These are phyloP conservation scores for Deladenus siricidicola DNA, from an alignment of 2,888 invertebrate genomes.

Conservation along the genomic window DNA sequence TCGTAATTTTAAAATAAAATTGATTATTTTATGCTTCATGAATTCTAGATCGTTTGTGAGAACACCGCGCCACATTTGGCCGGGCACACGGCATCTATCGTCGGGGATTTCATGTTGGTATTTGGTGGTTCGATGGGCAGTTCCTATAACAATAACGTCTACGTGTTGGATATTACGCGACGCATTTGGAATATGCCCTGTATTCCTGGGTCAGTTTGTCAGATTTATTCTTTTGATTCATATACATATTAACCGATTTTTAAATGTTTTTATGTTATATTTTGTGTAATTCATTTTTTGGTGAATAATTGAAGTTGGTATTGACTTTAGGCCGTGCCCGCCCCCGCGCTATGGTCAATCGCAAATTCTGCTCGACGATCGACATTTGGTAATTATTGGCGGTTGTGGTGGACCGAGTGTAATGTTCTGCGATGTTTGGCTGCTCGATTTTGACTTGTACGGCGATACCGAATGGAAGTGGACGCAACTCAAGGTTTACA, in stretches of 20 bases:
- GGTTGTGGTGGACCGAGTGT: slow-evolving; percentile 58
- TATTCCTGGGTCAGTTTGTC: slow-evolving; percentile 14
- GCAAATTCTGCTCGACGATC: slow-evolving; percentile 59
- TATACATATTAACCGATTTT: not conserved
- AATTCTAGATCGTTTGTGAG: slow-evolving; percentile 23
- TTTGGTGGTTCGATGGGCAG: slow-evolving; percentile 57
- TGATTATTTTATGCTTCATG: not conserved
- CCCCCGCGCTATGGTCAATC: slow-evolving; percentile 84
- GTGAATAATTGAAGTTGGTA: not conserved
- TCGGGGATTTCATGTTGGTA: slow-evolving; percentile 49
- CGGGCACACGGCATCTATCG: slow-evolving; percentile 80
- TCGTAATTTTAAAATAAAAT: not conserved
- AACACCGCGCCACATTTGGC: slow-evolving; percentile 68
- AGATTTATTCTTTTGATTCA: not conserved
- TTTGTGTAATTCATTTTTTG: slow-evolving; percentile 10
- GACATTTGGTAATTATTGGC: slow-evolving; percentile 60
- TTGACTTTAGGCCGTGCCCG: slow-evolving; percentile 60
- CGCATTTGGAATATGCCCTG: slow-evolving; percentile 25
- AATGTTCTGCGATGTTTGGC: slow-evolving; percentile 80
- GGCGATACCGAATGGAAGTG: slow-evolving; percentile 28
- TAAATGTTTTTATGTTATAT: not conserved
- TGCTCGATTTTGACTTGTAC: slow-evolving; percentile 73
- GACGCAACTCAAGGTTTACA: slow-evolving; percentile 23
- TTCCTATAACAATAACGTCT: slow-evolving; percentile 59
- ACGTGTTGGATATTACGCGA: slow-evolving; percentile 19